A percentile compares a stretch with the other conserved stretches of the same genome.
These are phyloP conservation scores for Rattus rattus DNA, from an alignment of 2,113 vertebrate genomes.

Conservation along the genomic window DNA sequence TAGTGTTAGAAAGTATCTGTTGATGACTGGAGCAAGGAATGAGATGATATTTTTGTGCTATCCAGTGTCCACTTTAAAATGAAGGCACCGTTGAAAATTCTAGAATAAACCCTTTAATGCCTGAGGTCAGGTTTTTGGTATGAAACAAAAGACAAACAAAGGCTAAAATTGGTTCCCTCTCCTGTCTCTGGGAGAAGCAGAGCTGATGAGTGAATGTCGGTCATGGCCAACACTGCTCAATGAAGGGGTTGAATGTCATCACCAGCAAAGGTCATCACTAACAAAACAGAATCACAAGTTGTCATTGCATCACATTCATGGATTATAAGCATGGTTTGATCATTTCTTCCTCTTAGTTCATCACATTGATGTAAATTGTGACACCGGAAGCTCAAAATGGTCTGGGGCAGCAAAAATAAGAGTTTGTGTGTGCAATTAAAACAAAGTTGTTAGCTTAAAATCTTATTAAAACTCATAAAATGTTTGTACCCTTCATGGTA, in stretches of 20 bases:
- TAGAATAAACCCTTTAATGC: neutral
- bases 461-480: neutral
- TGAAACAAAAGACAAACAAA: neutral
- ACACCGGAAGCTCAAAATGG: neutral
- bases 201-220: neutral
- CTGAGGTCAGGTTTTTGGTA: neutral
- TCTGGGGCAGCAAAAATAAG: neutral
- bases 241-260: neutral
- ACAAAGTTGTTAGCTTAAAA: neutral
- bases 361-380: neutral
- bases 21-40: neutral
- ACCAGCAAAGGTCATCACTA: neutral
- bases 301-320: neutral
- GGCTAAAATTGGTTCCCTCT: neutral
- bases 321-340: neutral
- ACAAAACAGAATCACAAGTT: neutral
- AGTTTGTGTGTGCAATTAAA: neutral
- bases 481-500: neutral
- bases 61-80: neutral
- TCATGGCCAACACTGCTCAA: neutral
- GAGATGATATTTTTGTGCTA: slow-evolving; percentile 38
- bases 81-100: slow-evolving; percentile 15
- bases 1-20: neutral
- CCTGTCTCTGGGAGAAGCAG: slow-evolving; percentile 24
- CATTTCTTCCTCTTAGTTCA: slow-evolving; percentile 51